Conservation (phyloP, 2,797 vertebrate species). For the Hybognathus amarus region DNA sequence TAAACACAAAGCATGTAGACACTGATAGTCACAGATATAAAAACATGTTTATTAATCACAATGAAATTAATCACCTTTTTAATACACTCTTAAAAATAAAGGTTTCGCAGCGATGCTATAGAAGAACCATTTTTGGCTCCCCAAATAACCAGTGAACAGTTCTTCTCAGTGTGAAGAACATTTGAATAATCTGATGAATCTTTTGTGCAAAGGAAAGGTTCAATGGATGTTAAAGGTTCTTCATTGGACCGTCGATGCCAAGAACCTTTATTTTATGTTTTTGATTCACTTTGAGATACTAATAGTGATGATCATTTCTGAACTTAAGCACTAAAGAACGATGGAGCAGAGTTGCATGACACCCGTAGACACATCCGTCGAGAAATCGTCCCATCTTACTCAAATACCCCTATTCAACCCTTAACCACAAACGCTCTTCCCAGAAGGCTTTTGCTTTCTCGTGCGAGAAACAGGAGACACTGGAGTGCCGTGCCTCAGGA, state of each 20-base stretch:
- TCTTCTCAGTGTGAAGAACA: neutral
- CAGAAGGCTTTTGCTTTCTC: slow-evolving; percentile 76
- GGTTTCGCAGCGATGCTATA: neutral
- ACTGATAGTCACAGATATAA: neutral
- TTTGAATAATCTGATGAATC: neutral
- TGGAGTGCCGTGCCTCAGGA: neutral
- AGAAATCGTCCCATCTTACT: slow-evolving; percentile 77
- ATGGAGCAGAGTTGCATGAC: slow-evolving; percentile 29
- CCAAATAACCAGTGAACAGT: neutral
- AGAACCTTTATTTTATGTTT: neutral
- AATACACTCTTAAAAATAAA: neutral
- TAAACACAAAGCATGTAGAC: neutral
- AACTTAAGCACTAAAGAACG: slow-evolving; percentile 48
- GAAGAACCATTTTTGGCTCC: neutral
- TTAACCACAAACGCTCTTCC: slow-evolving; percentile 74
- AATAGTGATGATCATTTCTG: slow-evolving; percentile 11
- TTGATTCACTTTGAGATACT: neutral
- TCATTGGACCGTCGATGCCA: neutral
- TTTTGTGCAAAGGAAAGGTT: neutral
- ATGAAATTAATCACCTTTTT: neutral
- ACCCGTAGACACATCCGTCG: slow-evolving; percentile 62
- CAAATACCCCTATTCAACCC: slow-evolving; percentile 79
- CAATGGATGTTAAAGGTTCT: neutral
- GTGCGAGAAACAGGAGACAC: slow-evolving; percentile 66
- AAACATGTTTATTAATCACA: neutral